A percentile compares a stretch with the other conserved stretches of the same genome.
These are phyloP conservation scores for Gallinago nigripennis DNA, from an alignment of 2,797 vertebrate genomes.

Conservation along the genomic window DNA sequence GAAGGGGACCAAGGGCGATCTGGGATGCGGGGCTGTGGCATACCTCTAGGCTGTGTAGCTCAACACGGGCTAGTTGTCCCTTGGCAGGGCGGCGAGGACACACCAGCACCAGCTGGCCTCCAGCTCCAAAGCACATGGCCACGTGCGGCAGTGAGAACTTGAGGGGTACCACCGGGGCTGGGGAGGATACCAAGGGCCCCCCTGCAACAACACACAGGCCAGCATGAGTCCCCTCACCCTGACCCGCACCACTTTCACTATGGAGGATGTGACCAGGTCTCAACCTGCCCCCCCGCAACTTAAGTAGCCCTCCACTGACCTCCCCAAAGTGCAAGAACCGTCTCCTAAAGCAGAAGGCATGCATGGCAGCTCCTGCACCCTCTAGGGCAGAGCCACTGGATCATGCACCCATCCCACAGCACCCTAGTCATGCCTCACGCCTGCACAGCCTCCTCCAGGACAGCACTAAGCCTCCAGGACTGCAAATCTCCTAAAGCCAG, in stretches of 20 bases:
- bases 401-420: accelerated
- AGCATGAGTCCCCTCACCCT: neutral
- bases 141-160: slow-evolving; percentile 84
- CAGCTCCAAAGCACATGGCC: slow-evolving; percentile 84
- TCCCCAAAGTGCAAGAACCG: accelerated
- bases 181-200: neutral
- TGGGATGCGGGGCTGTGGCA: neutral
- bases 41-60: slow-evolving; percentile 91
- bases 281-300: neutral
- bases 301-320: neutral
- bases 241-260: neutral
- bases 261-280: neutral
- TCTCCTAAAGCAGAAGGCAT: neutral
- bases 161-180: slow-evolving; percentile 59
- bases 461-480: neutral
- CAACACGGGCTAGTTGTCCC: slow-evolving; percentile 77
- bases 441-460: neutral
- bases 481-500: neutral
- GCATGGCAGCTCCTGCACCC: neutral
- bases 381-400: accelerated
- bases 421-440: too few species aligned
- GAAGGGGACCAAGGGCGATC: accelerated
- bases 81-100: slow-evolving; percentile 73
- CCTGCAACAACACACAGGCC: slow-evolving; percentile 22
- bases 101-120: slow-evolving; percentile 85